A percentile compares a stretch with the other conserved stretches of the same genome.
These are phyloP conservation scores for Neoascia interrupta DNA, from an alignment of 2,888 invertebrate species.

Conservation along the genomic window DNA sequence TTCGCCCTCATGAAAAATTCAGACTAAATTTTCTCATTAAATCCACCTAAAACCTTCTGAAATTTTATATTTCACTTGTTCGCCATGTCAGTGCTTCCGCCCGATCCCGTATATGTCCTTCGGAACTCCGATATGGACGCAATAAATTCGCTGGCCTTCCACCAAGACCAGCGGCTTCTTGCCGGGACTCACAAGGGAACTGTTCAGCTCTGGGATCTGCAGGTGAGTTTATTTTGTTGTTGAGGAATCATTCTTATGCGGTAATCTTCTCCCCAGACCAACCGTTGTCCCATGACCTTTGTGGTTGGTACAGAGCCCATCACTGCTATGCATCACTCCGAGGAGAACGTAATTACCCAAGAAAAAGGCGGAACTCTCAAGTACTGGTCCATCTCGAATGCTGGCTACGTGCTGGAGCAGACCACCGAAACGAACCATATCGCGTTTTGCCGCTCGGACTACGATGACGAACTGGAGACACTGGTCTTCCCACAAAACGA, in stretches of 20 bases:
- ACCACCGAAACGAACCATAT: constrained; percentile 83
- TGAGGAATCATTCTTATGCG: neutral
- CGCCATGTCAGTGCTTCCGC: constrained; percentile 85
- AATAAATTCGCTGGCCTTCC: constrained; percentile 87
- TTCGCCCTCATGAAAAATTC: constrained; percentile 27
- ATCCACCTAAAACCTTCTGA: constrained; percentile 12
- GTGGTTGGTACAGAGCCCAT: constrained; percentile 82
- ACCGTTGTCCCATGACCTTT: constrained; percentile 85
- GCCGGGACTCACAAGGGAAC: constrained; percentile 88
- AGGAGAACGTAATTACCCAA: constrained; percentile 85
- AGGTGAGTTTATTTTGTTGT: constrained; percentile 80
- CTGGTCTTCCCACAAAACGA: constrained; percentile 85
- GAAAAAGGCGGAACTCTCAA: constrained; percentile 87
- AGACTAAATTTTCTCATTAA: constrained; percentile 12
- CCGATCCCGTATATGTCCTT: constrained; percentile 88
- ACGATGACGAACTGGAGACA: constrained; percentile 78
- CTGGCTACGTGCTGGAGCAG: constrained; percentile 82
- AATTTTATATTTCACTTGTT: constrained; percentile 21
- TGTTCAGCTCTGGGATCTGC: constrained; percentile 89
- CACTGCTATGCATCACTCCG: constrained; percentile 80
- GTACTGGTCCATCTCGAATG: constrained; percentile 83
- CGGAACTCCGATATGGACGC: constrained; percentile 86
- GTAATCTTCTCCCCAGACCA: constrained; percentile 82
- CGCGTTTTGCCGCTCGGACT: constrained; percentile 86
- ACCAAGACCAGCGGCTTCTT: constrained; percentile 84